Base-by-base conservation (phyloP, 2,113 vertebrate genomes). In the Porphyrio hochstetteri region DNA sequence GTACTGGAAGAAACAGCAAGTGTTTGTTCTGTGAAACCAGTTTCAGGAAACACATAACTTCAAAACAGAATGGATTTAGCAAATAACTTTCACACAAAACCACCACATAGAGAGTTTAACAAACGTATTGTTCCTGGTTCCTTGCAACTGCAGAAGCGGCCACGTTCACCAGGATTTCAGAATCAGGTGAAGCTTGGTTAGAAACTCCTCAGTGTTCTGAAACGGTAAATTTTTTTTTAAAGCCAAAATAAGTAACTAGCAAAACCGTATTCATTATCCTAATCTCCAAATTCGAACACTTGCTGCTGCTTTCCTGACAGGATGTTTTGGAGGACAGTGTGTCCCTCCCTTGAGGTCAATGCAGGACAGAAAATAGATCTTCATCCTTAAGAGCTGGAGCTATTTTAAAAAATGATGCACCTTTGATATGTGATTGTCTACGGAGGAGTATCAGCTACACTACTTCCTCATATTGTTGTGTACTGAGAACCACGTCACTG, bases 291-390 rank as follows among this genome's bases (percentile, higher is more conserved):
- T 95, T 95, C 75, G 64, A 80, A 88, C 5, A 0, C 68, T 88
- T 91, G 80, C 93, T 82, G 29, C 78, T 83, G 79, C 85, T 93
- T 97, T 96, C 92, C 90, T 97, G 92, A 86, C 94, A 96, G 95
- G 88, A 93, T 96, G 95, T 96, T 96, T 96, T 94, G 93, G 74
- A 96, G 88, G 95, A 95, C 94, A 93, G 83, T 31, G 72, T 95
- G 96, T 95, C 86, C 77, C 89, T 96, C 57, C 86, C 90, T 80
- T 83, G 70, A 83, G 92, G 88, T 95, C 88, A 86, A 82, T 69
- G 72, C 88, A 72, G 96, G 94, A 90, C 78, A 81, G 35, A 84
- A 83, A 95, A 38, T 40, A 92, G 80, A 89, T 97, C 94, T 93
- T 95, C 94, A 84, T 72, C 78, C 86, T 84, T 82, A 91, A 88